phyloP scores from a whole-genome alignment of 2,113 vertebrate species.

The Paradoxurus hermaphroditus region DNA sequence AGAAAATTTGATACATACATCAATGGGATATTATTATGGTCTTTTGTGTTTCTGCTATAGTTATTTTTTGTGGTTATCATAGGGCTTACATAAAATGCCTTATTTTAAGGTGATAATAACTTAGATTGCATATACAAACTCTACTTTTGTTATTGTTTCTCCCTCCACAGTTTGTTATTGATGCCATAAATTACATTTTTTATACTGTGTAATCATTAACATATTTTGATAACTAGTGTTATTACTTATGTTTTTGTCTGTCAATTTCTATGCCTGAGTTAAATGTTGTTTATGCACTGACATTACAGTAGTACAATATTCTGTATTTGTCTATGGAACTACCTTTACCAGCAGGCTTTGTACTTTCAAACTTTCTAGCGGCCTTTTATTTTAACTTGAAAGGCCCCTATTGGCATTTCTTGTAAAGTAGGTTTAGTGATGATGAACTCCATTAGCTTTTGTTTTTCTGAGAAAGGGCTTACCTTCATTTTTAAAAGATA shows the following conservation, averaged over 20 bases:
- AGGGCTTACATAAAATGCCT: not conserved
- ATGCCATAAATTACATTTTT: not conserved
- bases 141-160: not conserved
- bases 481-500: not conserved
- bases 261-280: not conserved
- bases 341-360: not conserved
- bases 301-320: not conserved
- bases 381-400: not conserved
- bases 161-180: not conserved
- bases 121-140: not conserved
- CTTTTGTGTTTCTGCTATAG: not conserved
- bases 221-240: not conserved
- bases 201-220: not conserved
- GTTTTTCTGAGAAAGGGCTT: not conserved
- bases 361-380: not conserved
- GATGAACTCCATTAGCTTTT: not conserved
- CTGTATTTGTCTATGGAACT: not conserved
- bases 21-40: not conserved
- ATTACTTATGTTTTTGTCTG: not conserved
- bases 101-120: not conserved
- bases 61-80: not conserved
- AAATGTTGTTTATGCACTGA: not conserved
- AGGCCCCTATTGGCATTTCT: not conserved
- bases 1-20: not conserved
- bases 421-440: not conserved